Conservation (phyloP, 1,140 invertebrate genomes). For the Leguminivora glycinivorella region DNA sequence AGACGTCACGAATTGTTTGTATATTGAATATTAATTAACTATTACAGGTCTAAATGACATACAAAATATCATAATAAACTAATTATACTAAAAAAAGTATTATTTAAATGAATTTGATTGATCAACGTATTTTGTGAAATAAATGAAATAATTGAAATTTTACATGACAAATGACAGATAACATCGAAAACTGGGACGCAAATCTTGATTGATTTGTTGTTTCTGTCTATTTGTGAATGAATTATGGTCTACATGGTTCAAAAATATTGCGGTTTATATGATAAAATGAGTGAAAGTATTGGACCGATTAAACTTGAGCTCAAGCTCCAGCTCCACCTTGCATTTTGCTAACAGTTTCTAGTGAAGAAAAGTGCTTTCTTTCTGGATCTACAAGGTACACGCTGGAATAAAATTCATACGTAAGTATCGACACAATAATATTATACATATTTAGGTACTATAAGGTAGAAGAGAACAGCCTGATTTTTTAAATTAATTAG, state of each 20-base stretch:
- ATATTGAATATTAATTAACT: not conserved
- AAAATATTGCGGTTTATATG: not conserved
- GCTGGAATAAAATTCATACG: not conserved
- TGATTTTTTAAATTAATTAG: not conserved
- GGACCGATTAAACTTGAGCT: not conserved
- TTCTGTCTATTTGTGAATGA: not conserved
- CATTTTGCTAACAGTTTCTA: not conserved
- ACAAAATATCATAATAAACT: too few relatives aligned
- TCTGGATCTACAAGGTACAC: not conserved
- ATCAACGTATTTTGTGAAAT: too few relatives aligned
- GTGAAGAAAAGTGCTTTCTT: not conserved
- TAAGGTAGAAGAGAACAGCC: not conserved
- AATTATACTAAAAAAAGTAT: too few relatives aligned
- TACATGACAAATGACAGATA: not conserved
- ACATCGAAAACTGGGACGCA: not conserved
- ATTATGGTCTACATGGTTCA: not conserved
- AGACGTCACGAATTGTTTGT: not conserved
- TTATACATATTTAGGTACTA: not conserved
- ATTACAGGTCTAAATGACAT: too few relatives aligned
- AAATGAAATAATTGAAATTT: not conserved
- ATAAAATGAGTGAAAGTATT: not conserved
- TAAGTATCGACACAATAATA: not conserved
- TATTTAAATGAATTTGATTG: too few relatives aligned
- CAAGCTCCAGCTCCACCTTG: not conserved
- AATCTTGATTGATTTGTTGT: slow-evolving; percentile 10